Base-by-base conservation (phyloP, 2,113 vertebrate species). In the Grammomys surdaster region DNA sequence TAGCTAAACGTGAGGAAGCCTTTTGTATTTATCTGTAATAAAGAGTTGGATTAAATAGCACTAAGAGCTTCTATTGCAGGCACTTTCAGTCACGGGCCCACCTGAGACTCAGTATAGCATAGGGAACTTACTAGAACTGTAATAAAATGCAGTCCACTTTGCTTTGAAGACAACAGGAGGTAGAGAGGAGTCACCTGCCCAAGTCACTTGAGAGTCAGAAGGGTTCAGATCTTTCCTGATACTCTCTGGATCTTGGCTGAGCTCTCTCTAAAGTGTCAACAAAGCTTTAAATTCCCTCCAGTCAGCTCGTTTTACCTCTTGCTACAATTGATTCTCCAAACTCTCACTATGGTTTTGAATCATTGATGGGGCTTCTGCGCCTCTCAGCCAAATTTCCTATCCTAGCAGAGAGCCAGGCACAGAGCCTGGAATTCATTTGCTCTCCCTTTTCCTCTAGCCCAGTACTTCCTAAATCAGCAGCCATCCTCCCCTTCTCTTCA, bases 21-120 rank as follows among this genome's bases (percentile, higher is more conserved):
- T 67, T 82, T 56, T 76, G n/a, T 70, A 33, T 69, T 46, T 87
- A 19, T 89, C 93, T 95, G 72, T 94, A 93, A 95, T 70, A 67
- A 26, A 24, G 26, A 26, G 16, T 60, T 94, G 69, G 31, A 28
- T 58, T 89, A 94, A 89, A 70, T 95, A 82, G 31, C 2, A 24
- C 46, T 13, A 28, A n/a, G 80, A n/a, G 1, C 3, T 80, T 94
- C 36, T 93, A 75, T 58, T 56, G 19, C n/a, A 60, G 22, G 22
- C 22, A 51, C 36, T 63, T 7, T 4, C 78, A 77, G 33, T n/a
- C 20, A 17, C 28, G 65, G 72, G 48, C 36, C 77, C 28, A 77
- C 40, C 67, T 72, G 46, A 58, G 7, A 33, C 76, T 67, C 76
- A 3, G 17, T 36, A 65, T 31, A 56, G 13, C 43, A 70, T 2